These are phyloP conservation scores for Gallinago media DNA, from an alignment of 2,113 vertebrate genomes.

Conservation along the genomic window DNA sequence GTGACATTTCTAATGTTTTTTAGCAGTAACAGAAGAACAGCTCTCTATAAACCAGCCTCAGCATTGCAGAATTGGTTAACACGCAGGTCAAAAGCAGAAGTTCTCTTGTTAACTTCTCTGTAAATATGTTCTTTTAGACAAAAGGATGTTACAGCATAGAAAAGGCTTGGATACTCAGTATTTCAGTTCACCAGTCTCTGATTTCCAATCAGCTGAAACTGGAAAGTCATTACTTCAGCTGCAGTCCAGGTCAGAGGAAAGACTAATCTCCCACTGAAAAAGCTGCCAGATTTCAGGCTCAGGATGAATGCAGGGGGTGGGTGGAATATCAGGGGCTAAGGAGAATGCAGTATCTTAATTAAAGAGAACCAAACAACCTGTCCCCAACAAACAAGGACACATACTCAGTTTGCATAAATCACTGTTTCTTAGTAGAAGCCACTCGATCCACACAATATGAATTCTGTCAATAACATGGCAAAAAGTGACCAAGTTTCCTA, in stretches of 20 bases:
- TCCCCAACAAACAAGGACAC: neutral
- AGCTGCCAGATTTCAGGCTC: conserved; percentile 4
- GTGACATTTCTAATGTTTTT: neutral
- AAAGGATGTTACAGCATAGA: neutral
- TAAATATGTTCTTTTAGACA: neutral
- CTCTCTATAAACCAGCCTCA: neutral
- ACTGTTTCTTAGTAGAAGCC: neutral
- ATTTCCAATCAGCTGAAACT: conserved; percentile 61
- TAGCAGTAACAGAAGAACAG: neutral
- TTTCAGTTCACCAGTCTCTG: conserved; percentile 52
- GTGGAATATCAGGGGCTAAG: neutral
- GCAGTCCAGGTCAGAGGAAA: conserved; percentile 8
- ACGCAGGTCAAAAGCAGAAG: neutral
- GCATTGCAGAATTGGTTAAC: rapidly evolving
- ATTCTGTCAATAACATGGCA: neutral
- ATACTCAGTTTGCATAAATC: neutral
- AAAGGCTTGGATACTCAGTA: neutral
- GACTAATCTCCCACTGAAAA: neutral
- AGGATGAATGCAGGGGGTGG: neutral
- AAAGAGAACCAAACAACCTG: conserved; percentile 5
- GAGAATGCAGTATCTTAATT: neutral
- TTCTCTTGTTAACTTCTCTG: neutral
- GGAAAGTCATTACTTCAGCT: conserved; percentile 50
- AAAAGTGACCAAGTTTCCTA: neutral
- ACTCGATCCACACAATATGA: neutral